Evolutionary conservation across 2,797 vertebrate species (phyloP), one percentile per base, ranked within the genome.

Genomic region (Macrochelys suwanniensis): DNA sequence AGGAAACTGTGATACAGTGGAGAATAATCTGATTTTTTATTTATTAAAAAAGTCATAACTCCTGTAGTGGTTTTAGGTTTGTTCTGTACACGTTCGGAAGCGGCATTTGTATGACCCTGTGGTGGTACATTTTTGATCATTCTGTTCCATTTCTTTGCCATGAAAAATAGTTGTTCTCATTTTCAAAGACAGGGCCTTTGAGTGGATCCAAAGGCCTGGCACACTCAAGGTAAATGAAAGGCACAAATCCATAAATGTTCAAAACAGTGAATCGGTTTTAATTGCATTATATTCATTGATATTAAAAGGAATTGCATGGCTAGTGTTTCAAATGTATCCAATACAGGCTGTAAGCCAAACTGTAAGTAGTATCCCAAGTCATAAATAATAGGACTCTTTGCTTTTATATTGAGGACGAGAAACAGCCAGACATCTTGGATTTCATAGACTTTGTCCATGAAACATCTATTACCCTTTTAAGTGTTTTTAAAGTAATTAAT

Each of bases 121-220:
- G 89, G 94, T 92, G 89, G 85, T 88, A 80, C 25, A 0, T 94
- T 94, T 92, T 96, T 94, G 94, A 97, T 94, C 95, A 96, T 97
- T 97, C 94, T 59, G 0, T 96, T 97, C 93, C 94, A 89, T 96
- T 97, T 96, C 92, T 95, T 92, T 93, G 85, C n/a, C 68, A 90
- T 94, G 96, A 96, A 96, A 97, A 97, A 97, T 96, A 97, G 96
- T 91, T 96, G 96, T 94, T 87, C 96, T 94, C 91, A 11, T 96
- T 97, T 94, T 91, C 93, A 97, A 96, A 96, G 94, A 88, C 88
- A 1, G 9, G 80, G 77, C 94, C 92, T 94, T 96, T 95, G 93
- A 93, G 94, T 96, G 96, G 95, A 95, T 95, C 89, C 82, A 91
- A 51, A 87, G 91, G 79, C 93, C 91, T 95, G 92, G 87, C 90